Evolutionary conservation across 1,140 invertebrate species (phyloP).

Genomic region (Drosophila elegans): DNA sequence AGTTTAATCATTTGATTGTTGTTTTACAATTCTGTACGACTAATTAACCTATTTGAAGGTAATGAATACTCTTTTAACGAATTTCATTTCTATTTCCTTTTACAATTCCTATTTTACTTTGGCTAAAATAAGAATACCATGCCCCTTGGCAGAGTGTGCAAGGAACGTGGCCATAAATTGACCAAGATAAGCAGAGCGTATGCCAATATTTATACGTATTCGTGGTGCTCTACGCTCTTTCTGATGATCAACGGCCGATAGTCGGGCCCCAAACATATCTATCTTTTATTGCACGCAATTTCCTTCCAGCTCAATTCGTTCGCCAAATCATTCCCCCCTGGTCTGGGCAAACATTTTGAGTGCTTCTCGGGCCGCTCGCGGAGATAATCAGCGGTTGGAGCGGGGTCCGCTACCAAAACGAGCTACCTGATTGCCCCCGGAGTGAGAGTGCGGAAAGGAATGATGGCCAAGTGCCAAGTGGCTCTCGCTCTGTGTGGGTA

Average conservation of each 20-base stretch:
- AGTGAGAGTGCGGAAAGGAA: conserved; percentile 46
- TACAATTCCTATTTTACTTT: neutral
- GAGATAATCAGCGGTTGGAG: conserved; percentile 68
- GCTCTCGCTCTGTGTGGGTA: conserved; percentile 43
- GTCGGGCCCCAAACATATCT: conserved; percentile 69
- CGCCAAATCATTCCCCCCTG: conserved; percentile 62
- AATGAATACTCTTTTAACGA: too few species aligned
- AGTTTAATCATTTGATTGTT: neutral
- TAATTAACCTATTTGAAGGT: too few species aligned
- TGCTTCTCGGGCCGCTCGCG: conserved; percentile 31
- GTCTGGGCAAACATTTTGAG: conserved; percentile 62
- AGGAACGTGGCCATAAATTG: conserved; percentile 60
- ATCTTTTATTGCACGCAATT: conserved; percentile 82
- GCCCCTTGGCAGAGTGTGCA: neutral
- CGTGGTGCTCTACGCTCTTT: conserved; percentile 20
- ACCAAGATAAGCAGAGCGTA: conserved; percentile 68
- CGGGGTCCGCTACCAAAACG: conserved; percentile 44
- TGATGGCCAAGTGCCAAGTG: conserved; percentile 49
- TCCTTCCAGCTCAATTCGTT: conserved; percentile 71
- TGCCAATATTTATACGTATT: conserved; percentile 69
- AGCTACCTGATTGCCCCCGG: conserved; percentile 53
- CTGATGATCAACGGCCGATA: conserved; percentile 73
- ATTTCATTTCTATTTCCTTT: too few species aligned
- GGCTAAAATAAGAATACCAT: neutral
- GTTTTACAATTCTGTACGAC: too few species aligned